A percentile compares a stretch with the other conserved stretches of the same genome.
Conservation (phyloP, 2,888 invertebrate genomes). For the Erannis defoliaria region DNA sequence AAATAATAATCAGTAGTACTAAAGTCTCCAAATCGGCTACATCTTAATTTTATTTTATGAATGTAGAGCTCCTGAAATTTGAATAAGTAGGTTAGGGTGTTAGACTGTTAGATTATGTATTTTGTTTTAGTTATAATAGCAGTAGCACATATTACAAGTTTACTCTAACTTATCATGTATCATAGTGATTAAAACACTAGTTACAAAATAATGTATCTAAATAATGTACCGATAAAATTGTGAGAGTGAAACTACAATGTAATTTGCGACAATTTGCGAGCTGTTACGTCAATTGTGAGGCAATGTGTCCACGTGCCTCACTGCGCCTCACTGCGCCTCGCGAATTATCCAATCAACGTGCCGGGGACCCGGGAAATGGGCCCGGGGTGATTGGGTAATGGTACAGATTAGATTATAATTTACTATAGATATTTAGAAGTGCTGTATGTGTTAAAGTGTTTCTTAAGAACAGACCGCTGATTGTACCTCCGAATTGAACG, state of each 20-base stretch:
- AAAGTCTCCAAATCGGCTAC: too few relatives aligned
- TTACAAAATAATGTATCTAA: too few relatives aligned
- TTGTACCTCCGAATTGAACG: too few relatives aligned
- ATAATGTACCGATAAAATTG: neutral
- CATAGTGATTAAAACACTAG: too few relatives aligned
- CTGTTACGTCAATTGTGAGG: constrained; percentile 9
- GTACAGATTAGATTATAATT: constrained; percentile 1
- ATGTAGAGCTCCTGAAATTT: too few relatives aligned
- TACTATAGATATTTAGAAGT: neutral
- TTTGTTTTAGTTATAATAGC: too few relatives aligned
- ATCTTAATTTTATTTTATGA: too few relatives aligned
- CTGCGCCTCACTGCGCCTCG: neutral
- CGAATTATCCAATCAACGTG: constrained; percentile 25
- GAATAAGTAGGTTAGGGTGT: too few relatives aligned
- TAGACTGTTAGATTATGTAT: too few relatives aligned
- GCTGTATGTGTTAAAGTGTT: neutral
- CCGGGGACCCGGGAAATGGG: constrained; percentile 1
- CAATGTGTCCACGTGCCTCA: neutral
- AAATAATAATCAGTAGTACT: too few relatives aligned
- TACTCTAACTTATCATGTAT: too few relatives aligned
- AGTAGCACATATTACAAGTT: too few relatives aligned
- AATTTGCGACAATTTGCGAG: constrained; percentile 1
- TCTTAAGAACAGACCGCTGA: neutral
- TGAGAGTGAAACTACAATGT: neutral
- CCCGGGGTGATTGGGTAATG: constrained; percentile 18